A percentile compares a stretch with the other conserved stretches of the same genome.
Evolutionary conservation across 2,888 invertebrate species (phyloP).

Genomic region (Poecilobothrus nobilitatus): DNA sequence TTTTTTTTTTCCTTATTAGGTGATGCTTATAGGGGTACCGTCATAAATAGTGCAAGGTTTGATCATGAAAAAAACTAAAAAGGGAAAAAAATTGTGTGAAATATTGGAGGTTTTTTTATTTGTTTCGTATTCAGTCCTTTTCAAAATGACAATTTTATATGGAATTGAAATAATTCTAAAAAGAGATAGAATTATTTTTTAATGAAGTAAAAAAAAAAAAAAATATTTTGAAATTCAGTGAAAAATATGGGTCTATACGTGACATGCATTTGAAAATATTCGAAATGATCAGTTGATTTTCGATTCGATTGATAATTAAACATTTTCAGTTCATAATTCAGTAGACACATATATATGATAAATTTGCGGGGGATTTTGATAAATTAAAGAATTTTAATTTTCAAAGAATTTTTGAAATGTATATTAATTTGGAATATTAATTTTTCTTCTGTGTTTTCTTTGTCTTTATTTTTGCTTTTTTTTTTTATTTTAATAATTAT

Average conservation of each 20-base stretch:
- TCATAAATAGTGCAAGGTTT: not conserved
- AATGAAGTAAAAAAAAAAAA: not conserved
- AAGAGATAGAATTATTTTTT: not conserved
- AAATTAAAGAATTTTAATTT: not conserved
- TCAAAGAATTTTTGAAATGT: too few species aligned
- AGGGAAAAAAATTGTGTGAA: slow-evolving; percentile 4
- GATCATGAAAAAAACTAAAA: not conserved
- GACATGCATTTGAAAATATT: not conserved
- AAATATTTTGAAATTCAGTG: not conserved
- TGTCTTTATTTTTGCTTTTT: too few species aligned
- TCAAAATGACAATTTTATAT: not conserved
- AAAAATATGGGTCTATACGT: slow-evolving; percentile 2
- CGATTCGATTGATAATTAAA: not conserved
- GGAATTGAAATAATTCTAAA: not conserved
- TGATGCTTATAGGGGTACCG: not conserved
- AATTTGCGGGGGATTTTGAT: not conserved
- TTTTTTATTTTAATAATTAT: too few species aligned
- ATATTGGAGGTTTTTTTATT: not conserved
- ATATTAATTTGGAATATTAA: too few species aligned
- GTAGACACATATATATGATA: too few species aligned
- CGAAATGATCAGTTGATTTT: not conserved
- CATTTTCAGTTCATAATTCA: too few species aligned
- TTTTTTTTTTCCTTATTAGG: too few species aligned
- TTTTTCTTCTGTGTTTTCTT: too few species aligned
- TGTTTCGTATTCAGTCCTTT: not conserved